Base-by-base conservation (phyloP, 2,888 invertebrate species). In the Volucella inanis region DNA sequence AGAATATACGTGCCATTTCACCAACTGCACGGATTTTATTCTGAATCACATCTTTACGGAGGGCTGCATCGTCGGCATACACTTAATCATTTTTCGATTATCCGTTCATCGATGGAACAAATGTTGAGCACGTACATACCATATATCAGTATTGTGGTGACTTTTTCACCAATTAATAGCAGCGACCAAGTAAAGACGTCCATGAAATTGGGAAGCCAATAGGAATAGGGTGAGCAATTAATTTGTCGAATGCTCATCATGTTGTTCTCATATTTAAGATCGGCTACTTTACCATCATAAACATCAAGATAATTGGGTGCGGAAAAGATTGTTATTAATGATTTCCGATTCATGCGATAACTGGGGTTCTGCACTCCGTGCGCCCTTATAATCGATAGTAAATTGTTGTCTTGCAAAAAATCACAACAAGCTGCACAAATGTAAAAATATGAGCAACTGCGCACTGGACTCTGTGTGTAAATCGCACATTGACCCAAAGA, bases 181-280 rank as follows among this genome's bases (percentile, higher is more conserved):
- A 99, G 94, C 88, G 99, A 99, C 99, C 99, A 99, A 90, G 99
- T 99, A 94, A 99, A 99, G 86, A 99, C 99, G 93, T 99, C 99
- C 99, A 99, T 99, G 93, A 99, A 99, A 93, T 99, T 99, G 90
- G 99, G 99, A 93, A 99, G 94, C 99, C 99, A 99, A 93, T 99
- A 99, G 49, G 99, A 99, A 94, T 99, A 99, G 87, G 99, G 98
- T 89, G 99, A 99, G 94, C 98, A 99, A 93, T 99, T 99, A 94
- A 99, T 99, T 94, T 99, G 99, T 91, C 99, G 96, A 91, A 99
- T 99, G 94, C 99, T 99, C 99, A 99, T 99, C 90, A 99, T 99
- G 94, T 99, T 99, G 94, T 99, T 99, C 94, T 99, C 99, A 94
- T 99, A 99, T 93, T 99, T 99, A 92, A 99, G 94, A 92, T 99